Evolutionary conservation across 2,113 vertebrate species (phyloP).

Genomic region (Zosterops lateralis): DNA sequence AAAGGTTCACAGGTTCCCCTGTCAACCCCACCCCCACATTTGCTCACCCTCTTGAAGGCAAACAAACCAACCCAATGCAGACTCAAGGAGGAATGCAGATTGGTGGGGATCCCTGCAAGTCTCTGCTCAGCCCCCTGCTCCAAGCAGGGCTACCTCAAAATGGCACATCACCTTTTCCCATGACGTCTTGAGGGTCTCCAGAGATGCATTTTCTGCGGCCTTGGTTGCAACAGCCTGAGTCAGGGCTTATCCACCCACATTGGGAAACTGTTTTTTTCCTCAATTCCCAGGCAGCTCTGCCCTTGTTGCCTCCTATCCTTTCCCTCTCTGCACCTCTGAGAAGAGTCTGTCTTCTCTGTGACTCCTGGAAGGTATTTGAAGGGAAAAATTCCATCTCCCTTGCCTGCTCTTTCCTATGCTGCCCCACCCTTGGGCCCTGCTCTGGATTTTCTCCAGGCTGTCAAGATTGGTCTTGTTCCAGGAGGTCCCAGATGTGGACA

Average conservation of each 20-base stretch:
- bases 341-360: not conserved
- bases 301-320: not conserved
- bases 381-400: not conserved
- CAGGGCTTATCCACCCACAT: not conserved
- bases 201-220: not conserved
- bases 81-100: not conserved
- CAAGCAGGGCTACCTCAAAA: not conserved
- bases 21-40: rapidly evolving
- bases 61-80: not conserved
- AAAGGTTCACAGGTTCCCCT: not conserved
- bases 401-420: not conserved
- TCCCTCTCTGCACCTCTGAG: not conserved
- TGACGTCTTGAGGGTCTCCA: not conserved
- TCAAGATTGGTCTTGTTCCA: not conserved
- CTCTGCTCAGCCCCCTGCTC: not conserved
- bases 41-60: not conserved
- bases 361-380: not conserved
- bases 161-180: not conserved
- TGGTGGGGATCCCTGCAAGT: not conserved
- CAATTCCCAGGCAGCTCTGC: not conserved
- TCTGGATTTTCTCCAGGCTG: not conserved
- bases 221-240: not conserved
- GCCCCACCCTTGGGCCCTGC: not conserved
- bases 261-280: not conserved
- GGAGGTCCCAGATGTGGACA: not conserved